These are phyloP conservation scores for Procapra przewalskii DNA, from an alignment of 2,113 vertebrate species.

Conservation along the genomic window DNA sequence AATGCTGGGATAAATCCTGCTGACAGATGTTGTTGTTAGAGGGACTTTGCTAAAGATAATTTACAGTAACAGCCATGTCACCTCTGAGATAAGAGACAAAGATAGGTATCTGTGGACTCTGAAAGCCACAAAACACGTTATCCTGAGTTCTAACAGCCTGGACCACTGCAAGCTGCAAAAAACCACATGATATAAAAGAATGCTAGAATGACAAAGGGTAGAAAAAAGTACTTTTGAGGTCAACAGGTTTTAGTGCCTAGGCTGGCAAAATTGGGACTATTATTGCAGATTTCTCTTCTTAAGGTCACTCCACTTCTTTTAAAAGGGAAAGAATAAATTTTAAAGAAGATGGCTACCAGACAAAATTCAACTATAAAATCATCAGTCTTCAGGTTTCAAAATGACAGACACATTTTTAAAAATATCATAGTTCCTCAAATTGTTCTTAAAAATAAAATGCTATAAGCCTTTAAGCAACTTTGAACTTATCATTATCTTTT, in stretches of 20 bases:
- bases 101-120: neutral
- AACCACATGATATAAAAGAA: neutral
- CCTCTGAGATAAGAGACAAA: neutral
- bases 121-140: neutral
- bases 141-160: neutral
- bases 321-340: neutral
- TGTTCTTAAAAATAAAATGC: neutral
- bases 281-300: neutral
- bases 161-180: neutral
- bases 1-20: constrained; percentile 8
- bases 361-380: neutral
- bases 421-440: neutral
- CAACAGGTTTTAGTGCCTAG: neutral
- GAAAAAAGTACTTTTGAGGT: neutral
- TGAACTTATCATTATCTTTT: neutral
- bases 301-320: neutral
- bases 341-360: neutral
- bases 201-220: neutral
- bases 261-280: neutral
- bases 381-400: neutral
- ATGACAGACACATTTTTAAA: neutral
- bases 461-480: neutral
- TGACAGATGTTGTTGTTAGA: neutral
- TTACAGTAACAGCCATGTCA: neutral
- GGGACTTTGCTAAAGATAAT: constrained; percentile 27